Evolutionary conservation across 1,140 invertebrate genomes (phyloP), one percentile per base, ranked within the genome.

Genomic region (Neotoxoptera formosana): DNA sequence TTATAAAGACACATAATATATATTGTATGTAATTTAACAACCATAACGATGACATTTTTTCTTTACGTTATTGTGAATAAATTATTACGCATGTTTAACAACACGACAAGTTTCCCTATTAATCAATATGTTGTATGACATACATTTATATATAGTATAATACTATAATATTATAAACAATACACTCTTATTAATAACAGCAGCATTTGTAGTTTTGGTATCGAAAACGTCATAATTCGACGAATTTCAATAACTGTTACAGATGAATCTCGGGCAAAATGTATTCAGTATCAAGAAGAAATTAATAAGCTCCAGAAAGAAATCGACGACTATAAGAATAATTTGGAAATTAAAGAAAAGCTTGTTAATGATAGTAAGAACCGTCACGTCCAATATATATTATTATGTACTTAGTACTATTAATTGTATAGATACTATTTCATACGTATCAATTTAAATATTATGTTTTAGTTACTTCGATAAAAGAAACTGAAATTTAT

Each of bases 271-370:
- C 81, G 84, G 9, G 25, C n/a, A 9, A 86, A 93, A 84, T 93
- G 91, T 86, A 45, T 53, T 53, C 67, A 84, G 7, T 93, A 93
- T 56, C 91, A 56, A 53, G 81, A 93, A 45, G 91, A 93, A 93
- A 86, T 93, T 21, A 4, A 86, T 41, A 84, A 53, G 25, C 76
- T 93, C 23, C 81, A 56, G 7, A 53, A 36, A 41, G 48, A 56
- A 84, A 86, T 86, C 41, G 81, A 93, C 0, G 36, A 48, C 7
- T 84, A 93, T 45, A 51, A 86, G 6, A 93, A 20, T n/a, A 34
- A 53, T 84, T 93, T 93, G 25, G 48, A 93, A 84, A 20, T 53
- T 34, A 93, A 93, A 56, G 91, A 93, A 48, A 93, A 93, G 56
- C 36, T 36, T 2, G 30, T 93, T 11, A 21, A 86, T 56, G 81